Conservation (phyloP, 2,113 vertebrate species). For the Muntiacus muntjak region DNA sequence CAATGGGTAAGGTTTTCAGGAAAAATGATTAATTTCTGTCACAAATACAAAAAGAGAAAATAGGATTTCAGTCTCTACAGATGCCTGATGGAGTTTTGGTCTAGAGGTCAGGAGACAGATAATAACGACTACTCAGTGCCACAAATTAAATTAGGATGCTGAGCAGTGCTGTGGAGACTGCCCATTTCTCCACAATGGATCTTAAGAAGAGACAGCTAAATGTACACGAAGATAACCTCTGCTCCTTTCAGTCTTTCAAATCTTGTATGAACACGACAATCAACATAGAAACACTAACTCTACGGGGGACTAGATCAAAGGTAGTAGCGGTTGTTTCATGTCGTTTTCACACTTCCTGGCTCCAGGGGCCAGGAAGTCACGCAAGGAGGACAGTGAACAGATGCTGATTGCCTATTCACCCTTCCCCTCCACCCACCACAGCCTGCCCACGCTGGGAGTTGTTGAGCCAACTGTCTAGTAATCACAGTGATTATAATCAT, state of each 20-base stretch:
- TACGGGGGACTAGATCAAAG: neutral
- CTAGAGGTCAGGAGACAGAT: neutral
- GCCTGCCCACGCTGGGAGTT: accelerated
- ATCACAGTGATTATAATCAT: neutral
- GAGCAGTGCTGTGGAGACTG: neutral
- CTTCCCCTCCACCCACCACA: too few species aligned
- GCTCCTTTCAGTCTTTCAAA: neutral
- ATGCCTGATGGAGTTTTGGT: neutral
- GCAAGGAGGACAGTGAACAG: neutral
- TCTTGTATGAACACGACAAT: neutral
- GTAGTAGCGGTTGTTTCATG: neutral
- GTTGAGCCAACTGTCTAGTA: neutral
- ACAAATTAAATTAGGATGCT: neutral
- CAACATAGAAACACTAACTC: neutral
- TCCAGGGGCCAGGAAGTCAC: neutral
- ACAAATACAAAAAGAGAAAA: neutral
- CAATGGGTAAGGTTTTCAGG: neutral
- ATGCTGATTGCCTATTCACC: neutral
- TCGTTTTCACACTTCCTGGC: neutral
- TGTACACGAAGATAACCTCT: neutral
- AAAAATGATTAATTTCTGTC: neutral
- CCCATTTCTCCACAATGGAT: neutral
- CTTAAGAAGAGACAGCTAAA: neutral
- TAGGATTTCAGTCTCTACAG: neutral
- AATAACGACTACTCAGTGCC: too few species aligned